Evolutionary conservation across 2,888 invertebrate genomes (phyloP), one percentile per base, ranked within the genome.

Genomic region (Drosophila mimetica): DNA sequence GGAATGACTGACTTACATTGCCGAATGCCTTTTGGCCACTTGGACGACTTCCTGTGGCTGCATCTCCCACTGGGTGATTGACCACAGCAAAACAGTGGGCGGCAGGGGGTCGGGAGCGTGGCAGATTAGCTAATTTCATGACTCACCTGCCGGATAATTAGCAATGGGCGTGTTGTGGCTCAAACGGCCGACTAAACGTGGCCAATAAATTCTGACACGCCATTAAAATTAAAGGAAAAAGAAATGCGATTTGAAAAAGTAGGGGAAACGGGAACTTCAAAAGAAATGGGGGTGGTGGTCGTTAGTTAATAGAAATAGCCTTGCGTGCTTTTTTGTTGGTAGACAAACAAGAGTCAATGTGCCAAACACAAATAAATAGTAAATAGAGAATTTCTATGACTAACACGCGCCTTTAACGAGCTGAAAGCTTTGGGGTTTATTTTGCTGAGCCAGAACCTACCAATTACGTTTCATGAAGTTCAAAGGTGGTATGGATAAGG

Each of bases 171-270:
- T 34, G 36, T n/a, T n/a, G n/a, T n/a, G 22, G 39, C 55, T 22
- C 42, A 78, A 77, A 82, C 80, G 70, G 76, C 67, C 82, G 67
- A 65, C 80, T 64, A 86, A 86, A 83, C 70, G 80, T 32, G 13
- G 79, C 88, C 88, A 83, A 83, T 83, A 87, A 87, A 83, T 87
- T 78, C 79, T 74, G 79, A 76, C 82, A 83, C 82, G 88, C 88
- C 67, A 87, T 79, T 71, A 81, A 81, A 78, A 71, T 66, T 71
- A 57, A 67, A 79, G 74, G 51, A 58, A 42, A 18, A 46, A 47
- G 11, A 57, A n/a, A 34, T 37, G 16, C n/a, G 16, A 18, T 37
- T 9, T 9, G 11, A 30, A 42, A 36, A 44, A 4, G 4, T 30
- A 11, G 9, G 30, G 14, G n/a, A 20, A 53, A 22, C 22, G 32